Conservation (phyloP, 2,797 vertebrate species). For the Buceros bicornis region DNA sequence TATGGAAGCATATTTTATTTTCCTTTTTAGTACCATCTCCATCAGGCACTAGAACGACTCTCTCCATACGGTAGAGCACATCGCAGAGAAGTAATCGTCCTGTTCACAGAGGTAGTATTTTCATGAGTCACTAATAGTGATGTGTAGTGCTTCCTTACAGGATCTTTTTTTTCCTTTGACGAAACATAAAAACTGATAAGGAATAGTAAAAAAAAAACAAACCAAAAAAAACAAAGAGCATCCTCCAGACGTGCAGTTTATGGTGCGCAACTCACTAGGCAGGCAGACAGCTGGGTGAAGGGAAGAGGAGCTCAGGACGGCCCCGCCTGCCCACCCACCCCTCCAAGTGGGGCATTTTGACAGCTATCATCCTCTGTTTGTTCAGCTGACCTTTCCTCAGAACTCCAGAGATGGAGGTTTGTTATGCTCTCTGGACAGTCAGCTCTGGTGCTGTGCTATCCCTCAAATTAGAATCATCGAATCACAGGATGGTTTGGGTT, state of each 20-base stretch:
- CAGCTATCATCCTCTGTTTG: not conserved
- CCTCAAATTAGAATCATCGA: no score
- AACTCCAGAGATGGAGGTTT: not conserved
- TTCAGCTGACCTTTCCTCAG: not conserved
- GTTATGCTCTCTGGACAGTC: not conserved
- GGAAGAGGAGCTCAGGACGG: not conserved
- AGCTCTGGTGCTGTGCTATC: not conserved
- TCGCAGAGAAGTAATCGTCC: not conserved
- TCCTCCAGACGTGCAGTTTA: fast-evolving
- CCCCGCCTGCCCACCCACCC: not conserved
- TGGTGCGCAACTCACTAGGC: not conserved
- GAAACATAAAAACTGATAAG: not conserved
- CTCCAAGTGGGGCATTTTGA: fast-evolving
- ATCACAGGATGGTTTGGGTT: no score
- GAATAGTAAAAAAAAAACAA: not conserved
- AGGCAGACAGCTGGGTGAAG: not conserved
- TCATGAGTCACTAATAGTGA: not conserved
- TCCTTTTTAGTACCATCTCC: not conserved
- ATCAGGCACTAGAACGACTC: not conserved
- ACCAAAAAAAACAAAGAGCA: not conserved
- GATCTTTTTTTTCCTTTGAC: not conserved
- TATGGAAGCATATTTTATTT: not conserved
- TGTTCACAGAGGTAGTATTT: not conserved
- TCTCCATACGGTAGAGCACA: not conserved
- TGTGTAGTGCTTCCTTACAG: not conserved